These are phyloP conservation scores for Siderastrea radians DNA, from an alignment of 92 coral and sea anemone species.

Conservation along the genomic window DNA sequence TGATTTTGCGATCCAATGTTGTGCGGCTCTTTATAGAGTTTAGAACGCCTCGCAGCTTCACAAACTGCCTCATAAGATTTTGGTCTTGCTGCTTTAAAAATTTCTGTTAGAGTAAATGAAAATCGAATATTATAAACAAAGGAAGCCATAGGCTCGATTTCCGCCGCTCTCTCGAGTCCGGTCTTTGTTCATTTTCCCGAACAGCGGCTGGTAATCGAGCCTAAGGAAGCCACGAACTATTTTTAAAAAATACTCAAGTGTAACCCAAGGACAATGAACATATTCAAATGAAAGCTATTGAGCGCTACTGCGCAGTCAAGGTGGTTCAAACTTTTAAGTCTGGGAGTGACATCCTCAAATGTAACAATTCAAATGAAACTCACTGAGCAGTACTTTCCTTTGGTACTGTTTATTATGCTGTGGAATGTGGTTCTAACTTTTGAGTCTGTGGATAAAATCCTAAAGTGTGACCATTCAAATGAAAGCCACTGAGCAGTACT, in stretches of 20 bases:
- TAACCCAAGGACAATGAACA: not conserved
- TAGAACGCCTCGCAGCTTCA: constrained; percentile 73
- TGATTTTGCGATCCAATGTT: constrained; percentile 51
- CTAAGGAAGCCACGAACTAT: too few relatives aligned
- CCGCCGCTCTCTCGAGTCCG: too few relatives aligned
- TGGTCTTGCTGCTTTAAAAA: constrained; percentile 82
- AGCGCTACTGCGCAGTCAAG: not conserved
- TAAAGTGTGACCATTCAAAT: not conserved
- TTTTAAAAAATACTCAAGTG: too few relatives aligned
- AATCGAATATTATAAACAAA: not conserved
- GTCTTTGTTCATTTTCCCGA: too few relatives aligned
- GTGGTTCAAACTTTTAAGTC: not conserved
- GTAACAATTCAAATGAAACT: not conserved
- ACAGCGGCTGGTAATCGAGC: too few relatives aligned
- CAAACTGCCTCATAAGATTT: constrained; percentile 82
- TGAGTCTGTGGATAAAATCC: too few relatives aligned
- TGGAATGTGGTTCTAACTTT: too few relatives aligned
- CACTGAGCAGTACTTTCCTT: not conserved
- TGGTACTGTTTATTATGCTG: not conserved
- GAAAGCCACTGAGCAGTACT: not conserved
- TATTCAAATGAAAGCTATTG: not conserved
- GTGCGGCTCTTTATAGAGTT: constrained; percentile 70
- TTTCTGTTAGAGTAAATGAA: constrained; percentile 43
- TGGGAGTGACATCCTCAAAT: not conserved
- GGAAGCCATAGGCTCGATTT: too few relatives aligned